Evolutionary conservation across 1,140 invertebrate species (phyloP), one percentile per base, ranked within the genome.

Genomic region (Hydropsyche tenuis): DNA sequence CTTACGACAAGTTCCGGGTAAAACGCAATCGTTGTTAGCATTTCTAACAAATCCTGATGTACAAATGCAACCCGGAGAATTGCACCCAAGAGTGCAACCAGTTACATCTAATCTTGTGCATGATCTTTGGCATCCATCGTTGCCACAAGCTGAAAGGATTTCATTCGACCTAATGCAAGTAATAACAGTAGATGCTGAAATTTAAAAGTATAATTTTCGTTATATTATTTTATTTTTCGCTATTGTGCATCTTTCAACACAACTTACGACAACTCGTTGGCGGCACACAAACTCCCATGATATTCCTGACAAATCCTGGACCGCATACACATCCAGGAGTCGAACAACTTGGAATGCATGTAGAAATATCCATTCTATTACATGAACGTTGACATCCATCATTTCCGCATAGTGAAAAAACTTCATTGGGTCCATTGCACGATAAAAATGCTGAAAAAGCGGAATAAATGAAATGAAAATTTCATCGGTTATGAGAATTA

Each of bases 341-440:
- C 1, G 22, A 60, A 20, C 56, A 37, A 4, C 3, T 4, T 37
- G 30, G 30, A 4, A 37, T 9, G 9, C 30, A 37, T 4, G 3
- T 37, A 9, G 30, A 4, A 9, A 37, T 9, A 9, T 37, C 30
- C 30, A 37, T 4, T 37, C 30, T 22, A 1, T 1, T 11, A 56
- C 56, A 60, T 1, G 56, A 25, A 7, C n/a, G 23, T 60, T 60
- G 56, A 60, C 56, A 60, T 7, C 56, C 56, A 20, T 60, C 23
- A 23, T 60, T 60, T 12, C 56, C 56, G 23, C 56, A 60, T 12
- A 0, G 9, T 5, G 56, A 60, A 23, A 25, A 60, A 11, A 60
- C 56, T 25, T 60, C 56, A 14, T 60, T 60, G 11, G 9, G 1
- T 18, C 51, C 22, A 20, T 14, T 53, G 20, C 7, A 53, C 4